Evolutionary conservation across 37 sponge, comb jelly and placozoan genomes (phyloP), one percentile per base, ranked within the genome.

Genomic region (Amphimedon queenslandica): DNA sequence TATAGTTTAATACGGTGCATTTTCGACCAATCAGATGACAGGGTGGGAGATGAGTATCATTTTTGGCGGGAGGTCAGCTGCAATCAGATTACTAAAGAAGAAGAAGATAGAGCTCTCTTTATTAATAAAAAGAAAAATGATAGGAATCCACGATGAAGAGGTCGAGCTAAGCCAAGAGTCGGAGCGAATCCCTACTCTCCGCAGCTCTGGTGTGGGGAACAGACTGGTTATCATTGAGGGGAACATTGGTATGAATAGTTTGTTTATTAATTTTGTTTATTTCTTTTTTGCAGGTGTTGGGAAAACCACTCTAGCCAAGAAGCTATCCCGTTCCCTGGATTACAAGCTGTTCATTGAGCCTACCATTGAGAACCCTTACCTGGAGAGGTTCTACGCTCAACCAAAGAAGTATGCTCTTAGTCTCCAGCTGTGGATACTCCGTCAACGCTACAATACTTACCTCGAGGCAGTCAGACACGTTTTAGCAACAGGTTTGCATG

Each of bases 351-450:
- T 87, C 65, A 33, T 83, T 37, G 94, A 94, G 57, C 94, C 94
- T 4, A 76, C 88, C 29, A 41, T 78, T n/a, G 82, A 94, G 65
- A 94, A 94, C 70, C 94, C 94, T n/a, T 94, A 72, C 66, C 77
- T 94, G 6, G 91, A 85, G 76, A 86, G 77, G 42, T 94, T 94
- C 63, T 94, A 94, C 60, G 80, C 80, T 37, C 84, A 90, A 36
- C 94, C 94, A 55, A 73, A 87, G 47, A 87, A 87, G 61, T 94
- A 90, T 64, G 94, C 94, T 4, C 57, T 94, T 51, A 82, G 86
- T 64, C 71, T 94, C 33, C 94, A 94, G 64, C 64, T 94, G 64
- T 94, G 94, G 94, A 94, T 94, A 11, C 69, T 90, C 60, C 39
- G 77, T 6, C 94, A 90, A 68, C 87, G 94, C 33, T 86, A 84